A percentile compares a stretch with the other conserved stretches of the same genome.
Evolutionary conservation across 2,113 vertebrate species (phyloP).

Genomic region (Ciconia maguari): DNA sequence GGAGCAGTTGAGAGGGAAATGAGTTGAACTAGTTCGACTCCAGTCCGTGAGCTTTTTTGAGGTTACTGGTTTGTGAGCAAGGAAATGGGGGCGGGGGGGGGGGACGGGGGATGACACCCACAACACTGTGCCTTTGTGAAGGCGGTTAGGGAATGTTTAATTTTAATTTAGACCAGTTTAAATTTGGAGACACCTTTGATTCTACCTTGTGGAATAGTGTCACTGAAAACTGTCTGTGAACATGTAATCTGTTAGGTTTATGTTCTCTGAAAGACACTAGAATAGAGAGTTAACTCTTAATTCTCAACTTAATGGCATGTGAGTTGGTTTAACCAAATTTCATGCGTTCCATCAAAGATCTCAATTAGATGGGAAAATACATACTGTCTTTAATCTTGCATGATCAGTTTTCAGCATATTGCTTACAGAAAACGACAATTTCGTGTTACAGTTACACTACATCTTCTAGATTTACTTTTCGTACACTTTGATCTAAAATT

Average conservation of each 20-base stretch:
- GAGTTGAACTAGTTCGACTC: background rate
- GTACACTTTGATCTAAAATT: background rate
- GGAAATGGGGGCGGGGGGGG: background rate
- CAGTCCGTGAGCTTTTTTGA: background rate
- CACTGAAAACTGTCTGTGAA: background rate
- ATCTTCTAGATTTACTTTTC: background rate
- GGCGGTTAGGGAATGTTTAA: rapidly evolving
- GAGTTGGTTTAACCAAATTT: background rate
- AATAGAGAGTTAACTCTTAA: background rate
- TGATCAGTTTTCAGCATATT: background rate
- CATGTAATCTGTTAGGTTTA: rapidly evolving
- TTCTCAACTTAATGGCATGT: background rate
- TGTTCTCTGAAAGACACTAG: background rate
- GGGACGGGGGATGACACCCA: too few species aligned
- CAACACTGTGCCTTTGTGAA: background rate
- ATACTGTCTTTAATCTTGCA: background rate
- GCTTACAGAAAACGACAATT: background rate
- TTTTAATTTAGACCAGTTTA: rapidly evolving
- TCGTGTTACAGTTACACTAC: background rate
- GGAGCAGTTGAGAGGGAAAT: background rate
- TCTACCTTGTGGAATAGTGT: background rate
- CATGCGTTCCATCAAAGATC: background rate
- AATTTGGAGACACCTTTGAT: background rate
- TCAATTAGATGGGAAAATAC: background rate
- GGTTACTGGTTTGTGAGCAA: background rate